phyloP scores from a whole-genome alignment of 2,113 vertebrate genomes.

The Gopherus flavomarginatus region DNA sequence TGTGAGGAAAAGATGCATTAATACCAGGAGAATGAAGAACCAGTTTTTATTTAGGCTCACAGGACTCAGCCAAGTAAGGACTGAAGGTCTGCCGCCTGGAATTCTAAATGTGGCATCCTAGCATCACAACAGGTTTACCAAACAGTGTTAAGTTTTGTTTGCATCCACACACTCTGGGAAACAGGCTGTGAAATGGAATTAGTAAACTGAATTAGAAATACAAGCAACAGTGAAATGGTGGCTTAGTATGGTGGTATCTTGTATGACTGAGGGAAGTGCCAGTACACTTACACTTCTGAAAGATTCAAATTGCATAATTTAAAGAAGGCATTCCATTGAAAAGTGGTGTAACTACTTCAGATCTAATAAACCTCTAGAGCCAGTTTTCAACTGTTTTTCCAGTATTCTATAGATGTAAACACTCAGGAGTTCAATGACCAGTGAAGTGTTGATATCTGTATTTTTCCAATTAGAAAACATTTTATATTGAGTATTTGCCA shows the following conservation, averaged over 20 bases:
- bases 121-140: not conserved
- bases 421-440: not conserved
- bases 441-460: not conserved
- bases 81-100: not conserved
- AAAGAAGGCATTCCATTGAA: not conserved
- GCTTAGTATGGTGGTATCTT: not conserved
- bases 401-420: not conserved
- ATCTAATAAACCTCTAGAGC: not conserved
- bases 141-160: fast-evolving
- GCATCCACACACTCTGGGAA: not conserved
- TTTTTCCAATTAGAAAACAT: not conserved
- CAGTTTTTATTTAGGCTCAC: not conserved
- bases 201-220: not conserved
- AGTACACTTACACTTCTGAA: not conserved
- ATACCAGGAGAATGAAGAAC: fast-evolving
- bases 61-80: not conserved
- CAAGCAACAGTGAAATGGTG: not conserved
- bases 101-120: fast-evolving
- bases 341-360: not conserved
- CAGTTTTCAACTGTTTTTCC: not conserved
- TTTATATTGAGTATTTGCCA: not conserved
- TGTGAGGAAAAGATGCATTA: not conserved
- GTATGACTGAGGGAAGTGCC: not conserved
- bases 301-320: not conserved
- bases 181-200: not conserved